These are phyloP conservation scores for Lordiphosa clarofinis DNA, from an alignment of 1,140 invertebrate species.

Conservation along the genomic window DNA sequence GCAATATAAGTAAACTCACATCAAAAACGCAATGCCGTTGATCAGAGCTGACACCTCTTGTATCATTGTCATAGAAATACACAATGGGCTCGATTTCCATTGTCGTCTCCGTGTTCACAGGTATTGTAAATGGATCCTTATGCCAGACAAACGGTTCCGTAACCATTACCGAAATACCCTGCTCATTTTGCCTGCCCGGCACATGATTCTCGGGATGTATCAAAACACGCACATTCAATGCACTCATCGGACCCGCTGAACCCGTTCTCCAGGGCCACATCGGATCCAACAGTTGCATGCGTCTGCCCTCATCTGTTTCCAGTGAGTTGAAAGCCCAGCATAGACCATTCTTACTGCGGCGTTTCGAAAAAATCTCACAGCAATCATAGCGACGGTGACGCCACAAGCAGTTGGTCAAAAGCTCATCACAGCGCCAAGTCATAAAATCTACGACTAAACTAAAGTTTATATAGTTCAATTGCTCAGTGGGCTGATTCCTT, in stretches of 20 bases:
- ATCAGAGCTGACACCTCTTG: constrained; percentile 53
- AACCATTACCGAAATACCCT: constrained; percentile 63
- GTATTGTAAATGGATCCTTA: constrained; percentile 45
- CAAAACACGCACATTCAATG: constrained; percentile 42
- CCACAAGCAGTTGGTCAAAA: constrained; percentile 65
- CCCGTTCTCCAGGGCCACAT: constrained; percentile 68
- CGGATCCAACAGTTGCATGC: constrained; percentile 52
- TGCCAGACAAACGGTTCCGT: constrained; percentile 70
- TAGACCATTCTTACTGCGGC: constrained; percentile 81
- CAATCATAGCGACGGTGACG: constrained; percentile 51
- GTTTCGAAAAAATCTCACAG: constrained; percentile 67
- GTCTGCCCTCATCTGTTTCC: constrained; percentile 68
- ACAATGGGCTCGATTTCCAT: constrained; percentile 69
- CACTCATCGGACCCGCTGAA: constrained; percentile 60
- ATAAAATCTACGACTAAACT: constrained; percentile 63
- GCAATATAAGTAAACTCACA: constrained; percentile 52
- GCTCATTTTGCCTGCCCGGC: constrained; percentile 41
- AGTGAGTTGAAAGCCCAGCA: constrained; percentile 82
- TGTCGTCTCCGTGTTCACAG: constrained; percentile 55
- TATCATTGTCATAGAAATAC: constrained; percentile 70
- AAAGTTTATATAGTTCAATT: constrained; percentile 63
- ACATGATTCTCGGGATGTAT: constrained; percentile 49
- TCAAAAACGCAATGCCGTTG: constrained; percentile 68
- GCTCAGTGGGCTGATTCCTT: constrained; percentile 34
- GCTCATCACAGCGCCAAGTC: constrained; percentile 68